A percentile compares a stretch with the other conserved stretches of the same genome.
Evolutionary conservation across 2,888 invertebrate species (phyloP).

Genomic region (Ormyrus pomaceus): DNA sequence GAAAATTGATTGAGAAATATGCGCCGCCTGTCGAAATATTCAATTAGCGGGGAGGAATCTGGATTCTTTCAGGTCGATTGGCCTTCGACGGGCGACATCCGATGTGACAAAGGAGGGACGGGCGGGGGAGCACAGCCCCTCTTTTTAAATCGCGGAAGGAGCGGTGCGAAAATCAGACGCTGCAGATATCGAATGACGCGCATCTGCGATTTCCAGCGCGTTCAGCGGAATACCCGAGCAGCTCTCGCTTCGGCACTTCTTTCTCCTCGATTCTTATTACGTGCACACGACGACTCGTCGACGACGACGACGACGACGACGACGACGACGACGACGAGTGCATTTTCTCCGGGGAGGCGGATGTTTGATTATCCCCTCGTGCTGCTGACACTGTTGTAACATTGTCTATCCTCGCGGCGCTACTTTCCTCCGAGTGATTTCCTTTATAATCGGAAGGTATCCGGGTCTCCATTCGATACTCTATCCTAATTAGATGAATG

Average conservation of each 20-base stretch:
- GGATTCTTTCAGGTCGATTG: constrained; percentile 52
- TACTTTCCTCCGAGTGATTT: neutral
- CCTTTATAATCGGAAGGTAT: neutral
- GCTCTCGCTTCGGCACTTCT: constrained; percentile 5
- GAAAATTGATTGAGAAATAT: constrained; percentile 26
- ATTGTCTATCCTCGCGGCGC: neutral
- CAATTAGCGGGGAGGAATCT: constrained; percentile 28
- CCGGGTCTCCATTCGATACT: too few relatives aligned
- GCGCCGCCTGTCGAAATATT: constrained; percentile 25
- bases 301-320: neutral
- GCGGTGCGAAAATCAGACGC: constrained; percentile 34
- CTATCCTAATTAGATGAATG: too few relatives aligned
- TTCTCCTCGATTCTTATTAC: constrained; percentile 42
- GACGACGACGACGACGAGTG: constrained; percentile 36
- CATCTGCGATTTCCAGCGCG: constrained; percentile 40
- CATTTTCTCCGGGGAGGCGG: constrained; percentile 4
- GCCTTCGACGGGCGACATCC: constrained; percentile 28
- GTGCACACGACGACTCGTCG: constrained; percentile 1
- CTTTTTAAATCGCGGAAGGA: constrained; percentile 21
- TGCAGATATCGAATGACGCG: constrained; percentile 51
- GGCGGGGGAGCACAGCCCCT: constrained; percentile 8
- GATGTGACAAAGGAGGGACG: neutral
- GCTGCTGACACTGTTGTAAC: constrained; percentile 33
- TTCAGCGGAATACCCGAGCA: constrained; percentile 44
- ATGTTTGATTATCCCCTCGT: constrained; percentile 35